These are phyloP conservation scores for Pseudorectes ferrugineus DNA, from an alignment of 2,113 vertebrate genomes.

Conservation along the genomic window DNA sequence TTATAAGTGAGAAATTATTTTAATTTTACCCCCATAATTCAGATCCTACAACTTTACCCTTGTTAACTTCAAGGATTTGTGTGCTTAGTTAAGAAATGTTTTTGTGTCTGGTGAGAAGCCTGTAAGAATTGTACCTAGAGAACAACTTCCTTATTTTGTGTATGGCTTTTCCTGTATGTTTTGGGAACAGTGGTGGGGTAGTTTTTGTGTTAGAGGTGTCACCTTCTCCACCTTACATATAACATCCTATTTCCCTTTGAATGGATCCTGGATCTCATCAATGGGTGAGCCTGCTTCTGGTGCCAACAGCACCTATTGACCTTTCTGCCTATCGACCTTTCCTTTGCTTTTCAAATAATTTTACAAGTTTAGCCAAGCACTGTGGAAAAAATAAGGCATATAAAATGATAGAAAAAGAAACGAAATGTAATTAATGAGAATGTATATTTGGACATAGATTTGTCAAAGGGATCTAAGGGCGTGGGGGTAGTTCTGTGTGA, in stretches of 20 bases:
- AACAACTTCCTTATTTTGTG: neutral
- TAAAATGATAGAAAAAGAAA: neutral
- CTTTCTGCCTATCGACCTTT: too few relatives aligned
- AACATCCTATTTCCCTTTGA: neutral
- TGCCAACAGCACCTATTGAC: neutral
- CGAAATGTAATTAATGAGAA: neutral
- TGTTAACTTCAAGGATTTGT: neutral
- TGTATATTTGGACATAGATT: fast-evolving
- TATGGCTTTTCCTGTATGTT: neutral
- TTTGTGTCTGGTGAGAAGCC: neutral
- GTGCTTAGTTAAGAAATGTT: neutral
- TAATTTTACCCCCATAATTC: neutral
- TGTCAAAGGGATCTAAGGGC: neutral
- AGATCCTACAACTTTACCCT: neutral
- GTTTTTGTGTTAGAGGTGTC: neutral
- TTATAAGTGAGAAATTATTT: neutral
- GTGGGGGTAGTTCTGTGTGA: neutral
- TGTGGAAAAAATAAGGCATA: neutral
- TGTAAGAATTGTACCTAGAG: neutral
- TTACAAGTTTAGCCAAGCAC: neutral
- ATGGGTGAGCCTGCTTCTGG: neutral
- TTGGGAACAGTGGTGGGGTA: neutral
- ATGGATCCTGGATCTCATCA: fast-evolving
- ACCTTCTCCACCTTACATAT: neutral
- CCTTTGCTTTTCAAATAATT: neutral